These are phyloP conservation scores for Okapia johnstoni DNA, from an alignment of 2,113 vertebrate genomes.

Conservation along the genomic window DNA sequence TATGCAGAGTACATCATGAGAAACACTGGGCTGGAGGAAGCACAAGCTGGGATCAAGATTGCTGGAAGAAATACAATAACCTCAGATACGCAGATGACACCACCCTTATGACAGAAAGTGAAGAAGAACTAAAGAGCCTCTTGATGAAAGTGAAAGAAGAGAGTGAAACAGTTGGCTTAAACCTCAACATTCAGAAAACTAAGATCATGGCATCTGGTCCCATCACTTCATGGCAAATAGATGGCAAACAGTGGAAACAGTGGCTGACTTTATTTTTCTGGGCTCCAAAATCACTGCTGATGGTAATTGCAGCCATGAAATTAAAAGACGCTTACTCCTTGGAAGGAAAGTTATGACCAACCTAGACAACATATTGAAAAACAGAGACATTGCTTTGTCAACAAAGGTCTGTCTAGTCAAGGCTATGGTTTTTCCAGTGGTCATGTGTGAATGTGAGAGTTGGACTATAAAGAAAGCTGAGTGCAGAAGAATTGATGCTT, in stretches of 20 bases:
- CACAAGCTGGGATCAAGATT: too few species aligned
- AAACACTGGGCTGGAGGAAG: too few species aligned
- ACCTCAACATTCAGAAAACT: too few species aligned
- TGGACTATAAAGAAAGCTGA: background rate
- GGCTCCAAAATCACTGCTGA: background rate
- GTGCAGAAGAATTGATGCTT: background rate
- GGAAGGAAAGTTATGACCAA: background rate
- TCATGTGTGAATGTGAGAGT: background rate
- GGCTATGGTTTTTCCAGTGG: background rate
- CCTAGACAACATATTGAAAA: background rate
- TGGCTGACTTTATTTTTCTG: background rate
- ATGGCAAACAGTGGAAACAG: too few species aligned
- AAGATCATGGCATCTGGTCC: too few species aligned
- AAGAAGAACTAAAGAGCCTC: too few species aligned
- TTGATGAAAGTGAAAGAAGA: too few species aligned
- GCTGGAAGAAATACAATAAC: background rate
- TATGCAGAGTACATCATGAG: too few species aligned
- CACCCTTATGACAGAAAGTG: too few species aligned
- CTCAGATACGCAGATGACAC: background rate
- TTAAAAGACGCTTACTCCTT: background rate
- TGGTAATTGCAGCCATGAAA: background rate
- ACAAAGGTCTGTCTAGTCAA: background rate
- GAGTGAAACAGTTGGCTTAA: too few species aligned
- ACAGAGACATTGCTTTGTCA: background rate
- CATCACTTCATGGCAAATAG: background rate